Conservation (phyloP, 2,888 invertebrate species). For the Dynastes tityus region DNA sequence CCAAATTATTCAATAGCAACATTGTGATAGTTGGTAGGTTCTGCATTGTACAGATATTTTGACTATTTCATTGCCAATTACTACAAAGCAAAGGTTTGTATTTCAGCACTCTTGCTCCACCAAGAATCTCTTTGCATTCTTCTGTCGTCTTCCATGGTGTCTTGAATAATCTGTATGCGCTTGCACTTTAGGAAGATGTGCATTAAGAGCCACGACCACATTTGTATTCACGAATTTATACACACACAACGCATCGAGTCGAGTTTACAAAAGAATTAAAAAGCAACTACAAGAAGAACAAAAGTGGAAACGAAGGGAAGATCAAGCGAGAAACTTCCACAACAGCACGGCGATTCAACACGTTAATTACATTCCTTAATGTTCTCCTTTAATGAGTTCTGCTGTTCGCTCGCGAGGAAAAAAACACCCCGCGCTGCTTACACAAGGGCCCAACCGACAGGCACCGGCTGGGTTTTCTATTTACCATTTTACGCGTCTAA, state of each 20-base stretch:
- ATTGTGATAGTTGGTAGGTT: too few relatives aligned
- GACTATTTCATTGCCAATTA: too few relatives aligned
- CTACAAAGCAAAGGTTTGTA: too few relatives aligned
- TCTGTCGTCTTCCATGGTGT: too few relatives aligned
- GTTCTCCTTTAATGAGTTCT: slow-evolving; percentile 60
- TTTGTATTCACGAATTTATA: slow-evolving; percentile 46
- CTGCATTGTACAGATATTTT: too few relatives aligned
- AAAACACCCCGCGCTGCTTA: slow-evolving; percentile 49
- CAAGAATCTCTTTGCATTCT: too few relatives aligned
- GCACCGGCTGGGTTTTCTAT: slow-evolving; percentile 10
- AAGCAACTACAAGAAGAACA: slow-evolving; percentile 49
- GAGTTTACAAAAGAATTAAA: slow-evolving; percentile 1
- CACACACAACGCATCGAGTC: slow-evolving; percentile 21
- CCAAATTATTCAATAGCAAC: too few relatives aligned
- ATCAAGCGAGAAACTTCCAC: slow-evolving; percentile 56
- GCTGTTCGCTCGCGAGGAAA: slow-evolving; percentile 58
- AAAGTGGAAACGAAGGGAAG: slow-evolving; percentile 37
- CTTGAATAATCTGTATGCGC: too few relatives aligned
- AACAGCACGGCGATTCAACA: slow-evolving; percentile 61
- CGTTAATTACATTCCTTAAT: slow-evolving; percentile 63
- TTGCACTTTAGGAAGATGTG: too few relatives aligned
- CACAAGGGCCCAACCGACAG: neutral
- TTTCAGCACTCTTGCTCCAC: too few relatives aligned
- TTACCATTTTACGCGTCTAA: slow-evolving; percentile 50
- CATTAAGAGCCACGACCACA: neutral